Percentiles rank a stretch among this genome's conserved stretches.
Evolutionary conservation across 1,140 invertebrate species (phyloP).

Genomic region (Drosophila setifemur): DNA sequence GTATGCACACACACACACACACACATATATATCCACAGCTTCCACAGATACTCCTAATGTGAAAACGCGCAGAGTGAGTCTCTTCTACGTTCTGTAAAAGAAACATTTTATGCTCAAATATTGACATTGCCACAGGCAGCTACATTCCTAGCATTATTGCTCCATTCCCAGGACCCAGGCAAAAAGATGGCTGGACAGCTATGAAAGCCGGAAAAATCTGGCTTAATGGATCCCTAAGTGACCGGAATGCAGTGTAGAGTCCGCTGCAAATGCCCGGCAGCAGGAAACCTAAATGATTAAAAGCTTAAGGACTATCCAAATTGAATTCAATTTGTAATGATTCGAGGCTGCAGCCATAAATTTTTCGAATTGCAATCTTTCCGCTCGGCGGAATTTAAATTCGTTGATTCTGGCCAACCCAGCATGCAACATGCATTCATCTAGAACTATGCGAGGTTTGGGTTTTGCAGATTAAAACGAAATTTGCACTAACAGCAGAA

Average conservation of each 20-base stretch:
- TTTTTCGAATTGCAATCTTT: background rate
- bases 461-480: too few species aligned
- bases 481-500: too few species aligned
- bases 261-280: background rate
- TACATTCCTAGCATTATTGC: slow-evolving; percentile 1
- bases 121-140: slow-evolving; percentile 39
- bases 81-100: slow-evolving; percentile 38
- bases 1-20: slow-evolving; percentile 6
- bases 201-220: slow-evolving; percentile 4
- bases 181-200: background rate
- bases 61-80: background rate
- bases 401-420: too few species aligned
- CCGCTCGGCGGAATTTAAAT: too few species aligned
- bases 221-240: slow-evolving; percentile 62
- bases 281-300: slow-evolving; percentile 16
- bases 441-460: too few species aligned
- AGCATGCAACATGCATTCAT: too few species aligned
- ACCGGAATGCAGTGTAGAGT: slow-evolving; percentile 6
- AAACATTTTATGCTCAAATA: slow-evolving; percentile 42
- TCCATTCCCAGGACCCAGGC: background rate
- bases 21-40: too few species aligned
- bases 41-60: too few species aligned
- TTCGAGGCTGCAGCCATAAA: background rate
- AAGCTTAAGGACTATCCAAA: background rate
- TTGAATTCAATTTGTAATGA: background rate